Percentiles rank a stretch among this genome's conserved stretches.
Evolutionary conservation across 2,113 vertebrate genomes (phyloP).

Genomic region (Rhinoptilus africanus): DNA sequence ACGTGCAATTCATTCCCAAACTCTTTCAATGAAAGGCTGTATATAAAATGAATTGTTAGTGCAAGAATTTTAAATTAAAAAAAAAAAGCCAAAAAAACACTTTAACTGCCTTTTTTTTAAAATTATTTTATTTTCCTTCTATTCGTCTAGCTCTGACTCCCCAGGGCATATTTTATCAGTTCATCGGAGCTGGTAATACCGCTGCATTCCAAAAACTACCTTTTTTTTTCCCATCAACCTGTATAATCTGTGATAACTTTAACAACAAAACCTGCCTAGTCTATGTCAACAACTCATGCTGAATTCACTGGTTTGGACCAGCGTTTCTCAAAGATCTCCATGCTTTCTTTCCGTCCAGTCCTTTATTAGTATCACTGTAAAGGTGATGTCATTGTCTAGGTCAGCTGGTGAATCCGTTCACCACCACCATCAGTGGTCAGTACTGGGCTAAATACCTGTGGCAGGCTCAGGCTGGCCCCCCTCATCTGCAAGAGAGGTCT

Average conservation of each 20-base stretch:
- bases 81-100: not conserved
- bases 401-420: not conserved
- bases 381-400: not conserved
- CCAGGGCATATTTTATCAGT: not conserved
- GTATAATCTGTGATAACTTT: not conserved
- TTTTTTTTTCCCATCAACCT: not conserved
- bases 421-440: not conserved
- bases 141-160: not conserved
- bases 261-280: not conserved
- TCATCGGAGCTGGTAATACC: not conserved
- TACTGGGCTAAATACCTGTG: not conserved
- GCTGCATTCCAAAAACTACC: not conserved
- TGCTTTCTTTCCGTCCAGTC: not conserved
- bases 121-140: not conserved
- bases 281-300: not conserved
- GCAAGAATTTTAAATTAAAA: not conserved
- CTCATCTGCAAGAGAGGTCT: not conserved
- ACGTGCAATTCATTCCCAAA: not conserved
- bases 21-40: not conserved
- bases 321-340: not conserved
- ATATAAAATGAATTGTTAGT: not conserved
- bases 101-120: not conserved
- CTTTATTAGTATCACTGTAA: not conserved
- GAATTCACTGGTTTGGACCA: not conserved
- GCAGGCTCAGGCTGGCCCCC: not conserved